phyloP scores from a whole-genome alignment of 1,140 invertebrate genomes.

The Bombus confusus region DNA sequence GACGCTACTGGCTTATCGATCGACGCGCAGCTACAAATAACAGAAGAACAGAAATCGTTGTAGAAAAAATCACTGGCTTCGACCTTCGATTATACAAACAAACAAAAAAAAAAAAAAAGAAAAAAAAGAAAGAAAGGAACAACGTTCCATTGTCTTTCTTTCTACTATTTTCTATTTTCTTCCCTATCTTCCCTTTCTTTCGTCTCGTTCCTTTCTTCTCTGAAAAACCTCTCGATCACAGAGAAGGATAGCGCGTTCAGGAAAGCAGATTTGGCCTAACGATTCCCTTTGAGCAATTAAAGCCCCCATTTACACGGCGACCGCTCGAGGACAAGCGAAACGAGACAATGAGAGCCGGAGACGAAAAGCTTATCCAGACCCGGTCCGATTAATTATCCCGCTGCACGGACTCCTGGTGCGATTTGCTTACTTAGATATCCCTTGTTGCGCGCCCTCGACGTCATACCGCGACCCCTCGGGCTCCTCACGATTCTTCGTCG shows the following conservation, averaged over 20 bases:
- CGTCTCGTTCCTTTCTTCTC: background rate
- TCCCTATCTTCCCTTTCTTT: background rate
- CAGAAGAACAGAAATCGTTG: background rate
- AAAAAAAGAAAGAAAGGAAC: too few relatives aligned
- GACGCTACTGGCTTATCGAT: too few relatives aligned
- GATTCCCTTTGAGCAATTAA: constrained; percentile 53
- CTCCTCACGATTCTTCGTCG: background rate
- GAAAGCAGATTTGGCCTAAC: constrained; percentile 22
- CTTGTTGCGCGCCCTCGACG: background rate
- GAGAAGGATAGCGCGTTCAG: background rate
- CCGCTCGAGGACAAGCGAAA: constrained; percentile 16
- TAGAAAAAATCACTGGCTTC: background rate
- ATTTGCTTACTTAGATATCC: constrained; percentile 31
- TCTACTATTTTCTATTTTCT: background rate
- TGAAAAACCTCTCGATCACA: background rate
- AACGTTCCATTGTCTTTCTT: background rate
- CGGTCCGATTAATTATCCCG: constrained; percentile 35
- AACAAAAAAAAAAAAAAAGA: background rate
- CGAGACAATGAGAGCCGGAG: constrained; percentile 22
- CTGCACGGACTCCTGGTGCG: constrained; percentile 26
- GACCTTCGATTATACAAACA: background rate
- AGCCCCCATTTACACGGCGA: constrained; percentile 13
- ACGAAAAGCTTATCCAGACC: constrained; percentile 28
- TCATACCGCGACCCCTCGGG: background rate
- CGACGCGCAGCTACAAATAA: background rate